Evolutionary conservation across 1,140 invertebrate species (phyloP), one percentile per base, ranked within the genome.

Genomic region (Papilio glaucus): DNA sequence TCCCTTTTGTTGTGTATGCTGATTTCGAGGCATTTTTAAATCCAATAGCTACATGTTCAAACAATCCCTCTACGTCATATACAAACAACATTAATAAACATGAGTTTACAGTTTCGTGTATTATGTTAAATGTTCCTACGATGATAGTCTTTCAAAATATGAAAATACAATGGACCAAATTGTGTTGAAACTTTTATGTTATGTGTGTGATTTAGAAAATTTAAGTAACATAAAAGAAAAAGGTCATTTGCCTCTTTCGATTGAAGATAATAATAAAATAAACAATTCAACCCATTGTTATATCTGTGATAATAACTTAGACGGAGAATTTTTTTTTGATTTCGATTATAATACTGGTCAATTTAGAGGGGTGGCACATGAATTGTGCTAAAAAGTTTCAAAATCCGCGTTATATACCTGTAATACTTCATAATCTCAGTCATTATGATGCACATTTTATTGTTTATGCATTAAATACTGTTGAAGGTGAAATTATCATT

Each of bases 101-200:
- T 77, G 77, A 12, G 77, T 81, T 8, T 86, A 83, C 57, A 87
- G 82, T 77, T 79, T 88, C 73, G 89, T 79, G 24, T 90, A 88
- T 70, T 90, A 89, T 74, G 72, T 87, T 0, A 81, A 89, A 72
- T 92, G 88, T 81, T 75, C 65, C 37, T 90, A 77, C 78, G 76
- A 92, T 83, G 78, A 88, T 70, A 73, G 76, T 12, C 49, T 89
- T 7, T 85, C 83, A 24, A 72, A 80, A 72, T 87, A 79, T 79
- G 72, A 76, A 72, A 63, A 26, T 77, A 88, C 65, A 78, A 75
- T 45, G 84, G 85, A 24, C 2, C 71, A 53, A 73, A 88, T 77
- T 84, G 85, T 74, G 76, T 76, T 7, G 10, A 83, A 26, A 80
- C 76, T 62, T 91, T 90, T 81, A 74, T 85, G 18, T 73, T 89